Evolutionary conservation across 2,797 vertebrate genomes (phyloP).

Genomic region (Buceros bicornis): DNA sequence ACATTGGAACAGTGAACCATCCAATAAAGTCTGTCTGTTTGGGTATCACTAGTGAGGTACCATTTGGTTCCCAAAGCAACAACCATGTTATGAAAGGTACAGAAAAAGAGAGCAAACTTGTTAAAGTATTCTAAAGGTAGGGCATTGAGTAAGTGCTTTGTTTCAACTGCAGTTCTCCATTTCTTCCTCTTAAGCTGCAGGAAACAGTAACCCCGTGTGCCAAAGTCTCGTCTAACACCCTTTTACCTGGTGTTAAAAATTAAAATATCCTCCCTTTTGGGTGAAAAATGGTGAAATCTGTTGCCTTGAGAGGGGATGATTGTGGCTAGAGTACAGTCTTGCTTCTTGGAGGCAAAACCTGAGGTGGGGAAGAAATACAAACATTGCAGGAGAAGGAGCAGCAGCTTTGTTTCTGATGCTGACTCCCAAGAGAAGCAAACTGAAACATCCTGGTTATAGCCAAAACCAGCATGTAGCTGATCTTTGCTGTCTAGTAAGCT

Average conservation of each 20-base stretch:
- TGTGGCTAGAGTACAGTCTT: background rate
- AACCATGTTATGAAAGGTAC: background rate
- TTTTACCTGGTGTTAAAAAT: background rate
- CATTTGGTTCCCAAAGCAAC: slow-evolving; percentile 23
- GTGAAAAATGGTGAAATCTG: background rate
- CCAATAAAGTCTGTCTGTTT: background rate
- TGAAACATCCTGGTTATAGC: background rate
- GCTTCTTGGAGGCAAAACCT: background rate
- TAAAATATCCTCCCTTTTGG: background rate
- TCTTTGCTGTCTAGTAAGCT: background rate
- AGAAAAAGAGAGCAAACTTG: background rate
- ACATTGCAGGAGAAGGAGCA: background rate
- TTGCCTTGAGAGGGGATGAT: background rate
- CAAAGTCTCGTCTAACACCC: background rate
- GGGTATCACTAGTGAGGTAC: background rate
- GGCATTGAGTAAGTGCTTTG: background rate
- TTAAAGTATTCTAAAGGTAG: background rate
- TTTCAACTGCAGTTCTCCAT: background rate
- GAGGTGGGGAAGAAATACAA: background rate
- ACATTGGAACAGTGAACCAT: background rate
- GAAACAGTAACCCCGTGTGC: background rate
- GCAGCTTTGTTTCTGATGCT: background rate
- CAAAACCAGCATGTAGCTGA: background rate
- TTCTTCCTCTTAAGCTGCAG: background rate
- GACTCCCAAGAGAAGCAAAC: background rate